Evolutionary conservation across 92 coral and sea anemone species (phyloP).

Genomic region (Actinernus sp.): DNA sequence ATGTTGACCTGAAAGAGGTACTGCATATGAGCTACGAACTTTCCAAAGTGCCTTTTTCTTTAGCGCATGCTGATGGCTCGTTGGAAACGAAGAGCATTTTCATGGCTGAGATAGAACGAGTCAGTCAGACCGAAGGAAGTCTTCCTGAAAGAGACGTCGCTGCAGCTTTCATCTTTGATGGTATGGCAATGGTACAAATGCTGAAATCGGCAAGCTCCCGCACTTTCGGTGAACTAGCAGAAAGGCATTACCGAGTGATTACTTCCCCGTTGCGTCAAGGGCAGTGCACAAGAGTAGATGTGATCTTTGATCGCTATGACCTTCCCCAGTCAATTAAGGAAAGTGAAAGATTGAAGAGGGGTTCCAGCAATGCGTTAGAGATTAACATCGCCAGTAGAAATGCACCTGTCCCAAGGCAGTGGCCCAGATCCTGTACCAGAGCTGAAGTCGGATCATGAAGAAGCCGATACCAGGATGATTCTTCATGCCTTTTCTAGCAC

Average conservation of each 20-base stretch:
- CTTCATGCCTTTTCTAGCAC: conserved; percentile 34
- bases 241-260: conserved; percentile 10
- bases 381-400: conserved; percentile 4
- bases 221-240: conserved; percentile 52
- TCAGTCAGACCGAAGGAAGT: conserved; percentile 7
- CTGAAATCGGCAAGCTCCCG: conserved; percentile 29
- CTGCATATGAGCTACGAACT: conserved; percentile 47
- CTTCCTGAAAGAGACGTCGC: conserved; percentile 17
- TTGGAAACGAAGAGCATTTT: conserved; percentile 33
- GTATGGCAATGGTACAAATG: conserved; percentile 59
- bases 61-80: conserved; percentile 59
- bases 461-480: conserved; percentile 56
- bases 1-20: conserved; percentile 44
- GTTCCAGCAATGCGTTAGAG: conserved; percentile 11
- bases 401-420: conserved; percentile 61
- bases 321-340: conserved; percentile 55
- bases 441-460: conserved; percentile 41
- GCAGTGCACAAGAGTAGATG: conserved; percentile 53
- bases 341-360: conserved; percentile 20
- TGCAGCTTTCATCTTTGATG: conserved; percentile 39
- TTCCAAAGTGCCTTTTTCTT: conserved; percentile 37
- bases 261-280: conserved; percentile 20
- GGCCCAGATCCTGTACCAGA: conserved; percentile 40
- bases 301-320: conserved; percentile 63
- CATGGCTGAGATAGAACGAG: conserved; percentile 20